Conservation (phyloP, 2,113 vertebrate species). For the Chauna torquata region DNA sequence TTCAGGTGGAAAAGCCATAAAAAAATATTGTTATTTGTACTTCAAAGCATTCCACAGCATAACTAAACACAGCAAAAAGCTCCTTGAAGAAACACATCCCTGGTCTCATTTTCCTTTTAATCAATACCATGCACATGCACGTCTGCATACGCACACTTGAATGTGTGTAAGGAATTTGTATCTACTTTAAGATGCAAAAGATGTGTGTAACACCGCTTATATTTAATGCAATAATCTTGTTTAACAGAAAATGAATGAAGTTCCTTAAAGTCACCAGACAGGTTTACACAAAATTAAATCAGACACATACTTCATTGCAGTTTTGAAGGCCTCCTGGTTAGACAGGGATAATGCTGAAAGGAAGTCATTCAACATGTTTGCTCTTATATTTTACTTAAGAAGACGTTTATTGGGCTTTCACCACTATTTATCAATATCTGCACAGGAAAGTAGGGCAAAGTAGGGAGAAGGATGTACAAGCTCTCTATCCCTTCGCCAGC, state of each 20-base stretch:
- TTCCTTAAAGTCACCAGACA: neutral
- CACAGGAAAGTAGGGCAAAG: neutral
- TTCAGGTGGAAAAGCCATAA: neutral
- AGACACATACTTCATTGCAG: neutral
- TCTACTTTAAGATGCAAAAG: neutral
- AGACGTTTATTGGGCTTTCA: neutral
- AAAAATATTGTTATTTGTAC: neutral
- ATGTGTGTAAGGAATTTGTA: neutral
- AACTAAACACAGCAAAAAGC: neutral
- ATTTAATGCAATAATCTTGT: neutral
- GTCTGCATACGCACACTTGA: neutral
- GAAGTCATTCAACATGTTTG: neutral
- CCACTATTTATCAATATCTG: neutral
- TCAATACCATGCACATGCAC: neutral
- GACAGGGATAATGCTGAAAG: neutral
- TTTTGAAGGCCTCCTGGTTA: neutral
- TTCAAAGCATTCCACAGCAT: neutral
- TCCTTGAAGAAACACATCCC: neutral
- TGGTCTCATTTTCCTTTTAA: neutral
- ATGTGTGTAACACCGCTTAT: neutral
- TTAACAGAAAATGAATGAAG: neutral
- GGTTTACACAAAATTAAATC: neutral
- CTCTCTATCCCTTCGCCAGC: neutral
- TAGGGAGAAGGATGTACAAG: neutral
- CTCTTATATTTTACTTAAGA: neutral